A percentile compares a stretch with the other conserved stretches of the same genome.
Evolutionary conservation across 64 coral and sea anemone genomes (phyloP).

Genomic region (Montipora sp.): DNA sequence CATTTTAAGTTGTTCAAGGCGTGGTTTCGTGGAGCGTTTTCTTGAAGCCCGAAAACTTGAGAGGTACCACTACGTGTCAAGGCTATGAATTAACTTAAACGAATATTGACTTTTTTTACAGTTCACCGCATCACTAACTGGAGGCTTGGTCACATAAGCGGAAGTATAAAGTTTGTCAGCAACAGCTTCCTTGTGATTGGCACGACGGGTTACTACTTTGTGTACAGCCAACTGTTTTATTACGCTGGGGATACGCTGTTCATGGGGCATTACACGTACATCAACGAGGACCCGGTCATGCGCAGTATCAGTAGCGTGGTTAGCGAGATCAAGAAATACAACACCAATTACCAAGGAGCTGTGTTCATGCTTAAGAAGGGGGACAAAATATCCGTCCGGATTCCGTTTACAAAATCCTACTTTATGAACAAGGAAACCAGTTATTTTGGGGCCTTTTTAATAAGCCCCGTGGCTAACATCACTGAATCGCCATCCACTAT

Average conservation of each 20-base stretch:
- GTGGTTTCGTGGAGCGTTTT: too few species aligned
- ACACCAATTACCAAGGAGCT: constrained; percentile 68
- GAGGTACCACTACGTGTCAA: too few species aligned
- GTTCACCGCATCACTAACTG: constrained; percentile 78
- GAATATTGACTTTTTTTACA: constrained; percentile 9
- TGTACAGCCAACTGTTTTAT: constrained; percentile 72
- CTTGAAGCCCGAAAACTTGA: not conserved
- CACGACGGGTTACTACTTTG: constrained; percentile 61
- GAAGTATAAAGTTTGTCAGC: constrained; percentile 61
- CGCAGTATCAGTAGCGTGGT: constrained; percentile 60
- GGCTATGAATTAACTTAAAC: not conserved
- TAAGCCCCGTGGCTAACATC: constrained; percentile 15
- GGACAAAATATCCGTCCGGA: constrained; percentile 62
- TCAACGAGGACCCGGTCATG: constrained; percentile 58
- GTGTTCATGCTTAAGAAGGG: constrained; percentile 52
- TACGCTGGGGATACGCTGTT: constrained; percentile 53
- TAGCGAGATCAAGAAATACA: constrained; percentile 48
- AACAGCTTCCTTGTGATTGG: constrained; percentile 66
- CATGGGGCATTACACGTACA: constrained; percentile 67
- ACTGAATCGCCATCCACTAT: not conserved
- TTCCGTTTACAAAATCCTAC: constrained; percentile 48
- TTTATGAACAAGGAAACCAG: constrained; percentile 72
- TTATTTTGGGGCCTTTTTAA: constrained; percentile 66
- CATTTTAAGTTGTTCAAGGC: too few species aligned
- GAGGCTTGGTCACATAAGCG: constrained; percentile 48